These are phyloP conservation scores for Drosophila ambigua DNA, from an alignment of 1,140 invertebrate species.

Conservation along the genomic window DNA sequence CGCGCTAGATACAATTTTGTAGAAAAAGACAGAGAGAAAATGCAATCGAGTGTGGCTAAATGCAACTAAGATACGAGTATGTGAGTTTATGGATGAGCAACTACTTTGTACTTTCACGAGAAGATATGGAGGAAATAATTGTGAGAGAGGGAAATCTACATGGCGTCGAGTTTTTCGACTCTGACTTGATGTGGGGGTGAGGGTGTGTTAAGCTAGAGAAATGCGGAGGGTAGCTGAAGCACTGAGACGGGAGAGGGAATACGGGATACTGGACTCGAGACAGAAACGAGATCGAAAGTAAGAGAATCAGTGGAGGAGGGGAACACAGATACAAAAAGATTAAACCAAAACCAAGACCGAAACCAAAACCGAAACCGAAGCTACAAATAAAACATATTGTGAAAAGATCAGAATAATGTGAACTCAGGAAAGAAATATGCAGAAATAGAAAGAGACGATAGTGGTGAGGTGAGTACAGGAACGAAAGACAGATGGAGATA, in stretches of 20 bases:
- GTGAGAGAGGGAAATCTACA: conserved; percentile 2
- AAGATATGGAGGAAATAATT: conserved; percentile 8
- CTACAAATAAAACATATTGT: conserved; percentile 45
- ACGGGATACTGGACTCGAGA: background rate
- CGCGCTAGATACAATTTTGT: conserved; percentile 30
- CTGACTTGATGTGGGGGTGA: too few relatives aligned
- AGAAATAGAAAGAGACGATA: conserved; percentile 24
- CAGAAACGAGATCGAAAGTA: conserved; percentile 6
- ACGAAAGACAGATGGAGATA: background rate
- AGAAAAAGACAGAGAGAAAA: conserved; percentile 12
- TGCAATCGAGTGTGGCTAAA: conserved; percentile 48
- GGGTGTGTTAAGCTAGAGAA: too few relatives aligned
- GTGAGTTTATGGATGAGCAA: conserved; percentile 30
- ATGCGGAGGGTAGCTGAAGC: conserved; percentile 20
- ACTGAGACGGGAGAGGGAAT: conserved; percentile 40
- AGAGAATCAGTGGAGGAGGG: background rate
- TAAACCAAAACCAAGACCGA: conserved; percentile 21
- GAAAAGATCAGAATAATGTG: conserved; percentile 54
- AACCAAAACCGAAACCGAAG: conserved; percentile 41
- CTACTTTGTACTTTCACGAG: conserved; percentile 3
- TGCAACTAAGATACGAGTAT: conserved; percentile 6
- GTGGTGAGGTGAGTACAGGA: background rate
- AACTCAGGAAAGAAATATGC: conserved; percentile 16
- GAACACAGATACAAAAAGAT: conserved; percentile 14
- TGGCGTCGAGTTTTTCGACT: too few relatives aligned